phyloP scores from a whole-genome alignment of 2,113 vertebrate species.

The Nothobranchius furzeri region DNA sequence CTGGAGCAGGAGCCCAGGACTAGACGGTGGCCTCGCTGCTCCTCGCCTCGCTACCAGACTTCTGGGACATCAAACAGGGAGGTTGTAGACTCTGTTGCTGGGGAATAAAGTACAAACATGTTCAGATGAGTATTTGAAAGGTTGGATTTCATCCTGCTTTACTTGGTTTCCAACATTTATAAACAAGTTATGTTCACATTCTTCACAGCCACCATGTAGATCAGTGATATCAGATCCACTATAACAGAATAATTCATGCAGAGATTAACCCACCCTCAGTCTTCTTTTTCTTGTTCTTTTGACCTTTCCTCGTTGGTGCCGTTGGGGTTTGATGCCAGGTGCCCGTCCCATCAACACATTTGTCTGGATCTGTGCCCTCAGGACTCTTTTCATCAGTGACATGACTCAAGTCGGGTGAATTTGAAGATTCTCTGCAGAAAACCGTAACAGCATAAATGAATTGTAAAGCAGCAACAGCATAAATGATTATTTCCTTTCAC shows the following conservation, averaged over 20 bases:
- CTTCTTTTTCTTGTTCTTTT: conserved; percentile 86
- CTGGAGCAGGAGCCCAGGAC: conserved; percentile 12
- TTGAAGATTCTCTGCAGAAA: conserved; percentile 49
- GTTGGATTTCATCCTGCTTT: too few species aligned
- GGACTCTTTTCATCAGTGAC: conserved; percentile 68
- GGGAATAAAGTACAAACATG: not conserved
- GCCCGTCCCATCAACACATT: conserved; percentile 53
- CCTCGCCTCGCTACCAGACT: conserved; percentile 73
- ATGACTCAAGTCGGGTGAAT: conserved; percentile 76
- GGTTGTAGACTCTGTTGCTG: conserved; percentile 53
- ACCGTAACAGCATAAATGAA: not conserved
- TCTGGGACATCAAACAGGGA: conserved; percentile 79
- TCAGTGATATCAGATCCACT: too few species aligned
- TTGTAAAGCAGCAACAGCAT: not conserved
- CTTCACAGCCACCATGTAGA: too few species aligned
- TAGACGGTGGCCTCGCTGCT: conserved; percentile 6
- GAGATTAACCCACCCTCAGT: conserved; percentile 77
- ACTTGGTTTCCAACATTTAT: too few species aligned
- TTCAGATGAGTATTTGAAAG: too few species aligned
- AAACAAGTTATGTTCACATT: too few species aligned
- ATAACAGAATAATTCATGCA: not conserved
- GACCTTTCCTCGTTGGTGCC: conserved; percentile 79
- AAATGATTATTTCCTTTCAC: conserved; percentile 17
- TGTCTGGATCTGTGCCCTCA: conserved; percentile 68
- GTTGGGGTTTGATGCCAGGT: conserved; percentile 70